These are phyloP conservation scores for Antechinus flavipes DNA, from an alignment of 2,113 vertebrate species.

Conservation along the genomic window DNA sequence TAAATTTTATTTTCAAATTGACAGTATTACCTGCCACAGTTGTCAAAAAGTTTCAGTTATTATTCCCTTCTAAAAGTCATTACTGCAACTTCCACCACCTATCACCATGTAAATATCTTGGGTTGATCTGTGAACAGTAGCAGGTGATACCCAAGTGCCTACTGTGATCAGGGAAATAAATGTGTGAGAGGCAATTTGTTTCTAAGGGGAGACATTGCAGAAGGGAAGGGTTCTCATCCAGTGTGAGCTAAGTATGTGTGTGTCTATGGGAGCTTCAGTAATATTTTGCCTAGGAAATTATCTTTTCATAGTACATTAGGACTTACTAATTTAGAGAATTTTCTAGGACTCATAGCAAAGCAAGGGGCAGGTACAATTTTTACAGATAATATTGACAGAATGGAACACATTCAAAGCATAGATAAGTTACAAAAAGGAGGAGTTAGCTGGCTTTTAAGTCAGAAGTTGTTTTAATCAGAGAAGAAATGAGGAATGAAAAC, in stretches of 20 bases:
- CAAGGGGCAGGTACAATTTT: background rate
- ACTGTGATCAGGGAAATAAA: background rate
- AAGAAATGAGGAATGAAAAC: background rate
- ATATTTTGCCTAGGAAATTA: too few species aligned
- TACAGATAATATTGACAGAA: too few species aligned
- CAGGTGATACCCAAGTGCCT: background rate
- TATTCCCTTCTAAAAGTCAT: background rate
- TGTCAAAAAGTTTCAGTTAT: background rate
- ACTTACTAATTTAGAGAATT: background rate
- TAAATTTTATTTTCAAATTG: background rate
- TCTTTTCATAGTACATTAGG: background rate
- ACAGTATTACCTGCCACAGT: background rate
- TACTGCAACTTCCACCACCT: background rate
- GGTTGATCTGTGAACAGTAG: background rate
- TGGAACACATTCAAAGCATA: background rate
- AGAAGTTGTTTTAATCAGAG: background rate
- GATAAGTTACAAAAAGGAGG: background rate
- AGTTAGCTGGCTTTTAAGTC: background rate
- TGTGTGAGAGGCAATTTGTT: background rate
- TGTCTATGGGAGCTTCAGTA: too few species aligned
- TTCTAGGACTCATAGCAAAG: background rate
- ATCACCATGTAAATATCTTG: background rate
- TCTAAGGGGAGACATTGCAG: background rate
- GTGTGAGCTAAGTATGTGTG: background rate
- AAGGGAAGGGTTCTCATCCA: background rate